phyloP scores from a whole-genome alignment of 1,140 invertebrate species.

The Chionoecetes opilio region DNA sequence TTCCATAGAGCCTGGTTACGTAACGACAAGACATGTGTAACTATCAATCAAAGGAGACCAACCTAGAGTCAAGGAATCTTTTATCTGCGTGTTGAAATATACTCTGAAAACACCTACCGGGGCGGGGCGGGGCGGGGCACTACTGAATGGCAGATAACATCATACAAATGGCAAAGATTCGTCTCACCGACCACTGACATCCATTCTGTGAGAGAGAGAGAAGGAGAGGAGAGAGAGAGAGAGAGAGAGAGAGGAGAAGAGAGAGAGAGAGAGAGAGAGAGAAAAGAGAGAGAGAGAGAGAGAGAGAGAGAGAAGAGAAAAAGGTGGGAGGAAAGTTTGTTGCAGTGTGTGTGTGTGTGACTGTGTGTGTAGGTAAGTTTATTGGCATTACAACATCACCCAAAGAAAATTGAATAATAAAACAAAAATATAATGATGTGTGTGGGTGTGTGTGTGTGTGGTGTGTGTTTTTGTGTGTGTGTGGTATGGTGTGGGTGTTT shows the following conservation, averaged over 20 bases:
- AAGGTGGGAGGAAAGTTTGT: background rate
- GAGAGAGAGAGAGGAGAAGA: no score
- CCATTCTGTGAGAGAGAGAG: background rate
- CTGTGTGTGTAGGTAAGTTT: background rate
- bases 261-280: background rate
- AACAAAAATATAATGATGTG: no score
- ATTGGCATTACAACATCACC: no score
- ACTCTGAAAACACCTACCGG: background rate
- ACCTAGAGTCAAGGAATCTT: background rate
- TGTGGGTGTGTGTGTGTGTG: conserved; percentile 17
- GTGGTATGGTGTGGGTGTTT: no score
- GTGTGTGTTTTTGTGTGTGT: no score
- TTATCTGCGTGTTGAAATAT: background rate
- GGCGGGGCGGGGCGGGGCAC: background rate
- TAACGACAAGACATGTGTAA: background rate
- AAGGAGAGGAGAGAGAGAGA: background rate
- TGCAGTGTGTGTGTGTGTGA: background rate
- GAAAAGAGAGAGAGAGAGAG: conserved; percentile 17
- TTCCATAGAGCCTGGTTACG: background rate
- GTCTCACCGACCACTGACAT: no score
- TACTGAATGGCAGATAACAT: background rate
- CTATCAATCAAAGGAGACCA: background rate
- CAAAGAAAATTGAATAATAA: no score
- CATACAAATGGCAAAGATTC: background rate
- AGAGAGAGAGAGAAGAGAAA: background rate